phyloP scores from a whole-genome alignment of 2,113 vertebrate genomes.

The Orycteropus afer region DNA sequence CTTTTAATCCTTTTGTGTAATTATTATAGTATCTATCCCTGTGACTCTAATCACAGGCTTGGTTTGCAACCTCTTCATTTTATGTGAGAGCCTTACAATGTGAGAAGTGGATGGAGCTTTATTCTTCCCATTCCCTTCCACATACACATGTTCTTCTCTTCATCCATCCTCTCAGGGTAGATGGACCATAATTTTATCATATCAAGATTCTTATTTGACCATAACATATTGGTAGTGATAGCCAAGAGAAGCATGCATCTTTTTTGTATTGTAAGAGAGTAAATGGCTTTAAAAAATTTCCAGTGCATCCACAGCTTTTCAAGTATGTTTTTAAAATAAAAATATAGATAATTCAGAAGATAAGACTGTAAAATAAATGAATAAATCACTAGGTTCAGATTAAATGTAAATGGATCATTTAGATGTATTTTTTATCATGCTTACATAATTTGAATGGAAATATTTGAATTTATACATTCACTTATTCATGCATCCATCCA shows the following conservation, averaged over 20 bases:
- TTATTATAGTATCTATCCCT: not conserved
- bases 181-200: not conserved
- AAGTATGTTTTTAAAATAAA: not conserved
- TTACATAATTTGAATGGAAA: not conserved
- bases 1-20: not conserved
- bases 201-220: not conserved
- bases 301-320: not conserved
- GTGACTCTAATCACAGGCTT: not conserved
- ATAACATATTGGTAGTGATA: not conserved
- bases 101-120: no score
- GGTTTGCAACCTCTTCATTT: not conserved
- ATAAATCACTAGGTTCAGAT: not conserved
- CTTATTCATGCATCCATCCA: not conserved
- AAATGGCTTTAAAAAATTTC: not conserved
- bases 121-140: no score
- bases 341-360: not conserved
- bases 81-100: not conserved
- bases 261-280: not conserved
- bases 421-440: not conserved
- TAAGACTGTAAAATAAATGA: not conserved
- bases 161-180: no score
- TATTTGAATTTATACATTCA: not conserved
- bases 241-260: not conserved
- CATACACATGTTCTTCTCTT: fast-evolving
- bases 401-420: not conserved